Conservation (phyloP, 2,113 vertebrate genomes). For the Sorex fumeus region DNA sequence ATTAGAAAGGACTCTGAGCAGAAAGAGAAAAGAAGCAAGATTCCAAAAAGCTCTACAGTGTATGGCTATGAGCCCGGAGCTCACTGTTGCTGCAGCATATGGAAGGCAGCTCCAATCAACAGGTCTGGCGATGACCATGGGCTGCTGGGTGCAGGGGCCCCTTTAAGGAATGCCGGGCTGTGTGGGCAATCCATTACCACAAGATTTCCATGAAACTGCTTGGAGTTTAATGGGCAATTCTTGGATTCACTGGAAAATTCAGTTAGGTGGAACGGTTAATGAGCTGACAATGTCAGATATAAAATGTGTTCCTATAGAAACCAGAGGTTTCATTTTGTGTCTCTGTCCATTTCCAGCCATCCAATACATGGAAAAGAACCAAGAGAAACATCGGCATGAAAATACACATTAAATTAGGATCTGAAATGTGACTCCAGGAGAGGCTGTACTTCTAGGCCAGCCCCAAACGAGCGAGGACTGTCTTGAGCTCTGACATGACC, state of each 20-base stretch:
- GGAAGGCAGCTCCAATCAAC: not conserved
- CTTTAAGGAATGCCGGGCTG: not conserved
- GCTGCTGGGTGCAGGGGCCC: not conserved
- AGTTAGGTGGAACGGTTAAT: constrained; percentile 60
- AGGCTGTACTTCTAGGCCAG: constrained; percentile 59
- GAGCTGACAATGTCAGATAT: constrained; percentile 58
- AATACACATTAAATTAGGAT: constrained; percentile 43
- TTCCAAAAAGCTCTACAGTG: not conserved
- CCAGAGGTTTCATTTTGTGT: constrained; percentile 39
- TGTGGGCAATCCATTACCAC: constrained; percentile 26
- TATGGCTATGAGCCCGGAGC: not conserved
- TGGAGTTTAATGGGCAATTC: constrained; percentile 6
- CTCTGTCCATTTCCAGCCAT: constrained; percentile 60
- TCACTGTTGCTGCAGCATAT: not conserved
- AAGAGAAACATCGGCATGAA: constrained; percentile 56
- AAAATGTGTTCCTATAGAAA: constrained; percentile 62
- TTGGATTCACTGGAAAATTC: constrained; percentile 35
- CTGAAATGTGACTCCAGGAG: constrained; percentile 62
- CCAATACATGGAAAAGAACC: constrained; percentile 54
- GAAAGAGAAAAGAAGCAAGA: not conserved
- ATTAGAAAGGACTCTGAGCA: constrained; percentile 17
- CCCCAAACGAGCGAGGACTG: constrained; percentile 59
- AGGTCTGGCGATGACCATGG: not conserved
- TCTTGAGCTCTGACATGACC: not conserved
- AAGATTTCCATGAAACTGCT: constrained; percentile 11